phyloP scores from a whole-genome alignment of 2,113 vertebrate genomes.

The Kryptolebias marmoratus region DNA sequence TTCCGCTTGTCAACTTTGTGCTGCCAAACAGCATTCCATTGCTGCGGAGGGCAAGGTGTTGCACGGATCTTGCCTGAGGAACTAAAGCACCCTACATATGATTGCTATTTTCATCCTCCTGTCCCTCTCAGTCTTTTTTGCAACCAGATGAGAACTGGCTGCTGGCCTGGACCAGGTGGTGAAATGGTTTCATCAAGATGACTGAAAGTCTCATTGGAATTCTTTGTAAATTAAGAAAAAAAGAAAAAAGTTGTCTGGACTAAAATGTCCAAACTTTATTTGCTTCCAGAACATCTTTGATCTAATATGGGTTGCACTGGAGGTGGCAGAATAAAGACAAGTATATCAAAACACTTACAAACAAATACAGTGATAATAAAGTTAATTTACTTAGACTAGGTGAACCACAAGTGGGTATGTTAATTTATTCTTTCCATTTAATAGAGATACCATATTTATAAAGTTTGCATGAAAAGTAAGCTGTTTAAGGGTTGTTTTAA shows the following conservation, averaged over 20 bases:
- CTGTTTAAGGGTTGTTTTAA: too few species aligned
- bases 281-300: constrained; percentile 23
- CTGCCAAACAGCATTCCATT: background rate
- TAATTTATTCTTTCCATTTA: too few species aligned
- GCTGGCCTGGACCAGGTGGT: constrained; percentile 25
- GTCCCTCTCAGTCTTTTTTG: constrained; percentile 7
- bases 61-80: constrained; percentile 27
- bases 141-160: constrained; percentile 19
- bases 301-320: constrained; percentile 7
- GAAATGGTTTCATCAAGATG: constrained; percentile 30
- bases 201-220: constrained; percentile 34
- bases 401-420: too few species aligned
- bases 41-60: constrained; percentile 15
- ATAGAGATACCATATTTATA: too few species aligned
- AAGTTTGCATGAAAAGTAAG: too few species aligned
- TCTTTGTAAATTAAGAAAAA: constrained; percentile 3
- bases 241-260: background rate
- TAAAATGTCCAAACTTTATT: constrained; percentile 16
- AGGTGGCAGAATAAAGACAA: background rate
- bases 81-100: constrained; percentile 22
- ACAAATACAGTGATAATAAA: too few species aligned
- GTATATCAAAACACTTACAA: too few species aligned
- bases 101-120: constrained; percentile 35
- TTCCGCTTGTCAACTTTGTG: background rate
- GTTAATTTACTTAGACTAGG: too few species aligned